Percentiles rank a stretch among this genome's conserved stretches.
Conservation (phyloP, 2,888 invertebrate species). For the Macrophya annulata region DNA sequence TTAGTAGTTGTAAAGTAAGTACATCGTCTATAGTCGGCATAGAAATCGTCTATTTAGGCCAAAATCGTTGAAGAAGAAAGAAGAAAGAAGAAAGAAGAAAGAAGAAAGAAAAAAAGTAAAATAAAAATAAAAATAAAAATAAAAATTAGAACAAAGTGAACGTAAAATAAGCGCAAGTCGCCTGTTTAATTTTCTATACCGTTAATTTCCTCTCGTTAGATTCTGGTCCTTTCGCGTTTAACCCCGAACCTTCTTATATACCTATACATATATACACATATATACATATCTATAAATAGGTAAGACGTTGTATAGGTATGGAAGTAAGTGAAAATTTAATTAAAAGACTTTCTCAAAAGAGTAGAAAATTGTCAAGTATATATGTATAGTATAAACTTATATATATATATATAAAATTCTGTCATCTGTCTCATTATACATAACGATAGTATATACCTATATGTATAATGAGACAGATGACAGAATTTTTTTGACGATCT, state of each 20-base stretch:
- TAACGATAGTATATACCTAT: too few relatives aligned
- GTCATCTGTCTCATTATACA: too few relatives aligned
- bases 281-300: too few relatives aligned
- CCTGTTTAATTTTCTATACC: slow-evolving; percentile 20
- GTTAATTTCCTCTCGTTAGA: slow-evolving; percentile 8
- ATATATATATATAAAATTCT: background rate
- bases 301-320: background rate
- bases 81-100: background rate
- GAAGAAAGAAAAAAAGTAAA: background rate
- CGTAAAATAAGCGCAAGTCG: background rate
- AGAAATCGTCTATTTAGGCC: background rate
- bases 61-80: background rate
- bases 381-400: background rate
- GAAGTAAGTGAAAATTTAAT: background rate
- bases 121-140: background rate
- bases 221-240: background rate
- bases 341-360: background rate
- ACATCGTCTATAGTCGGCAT: background rate
- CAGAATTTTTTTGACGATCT: too few relatives aligned
- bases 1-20: background rate
- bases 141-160: background rate
- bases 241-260: background rate
- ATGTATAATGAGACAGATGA: too few relatives aligned
- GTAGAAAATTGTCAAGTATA: slow-evolving; percentile 13
- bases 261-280: too few relatives aligned